phyloP scores from a whole-genome alignment of 2,888 invertebrate species.

The Heteromurus nitidus region DNA sequence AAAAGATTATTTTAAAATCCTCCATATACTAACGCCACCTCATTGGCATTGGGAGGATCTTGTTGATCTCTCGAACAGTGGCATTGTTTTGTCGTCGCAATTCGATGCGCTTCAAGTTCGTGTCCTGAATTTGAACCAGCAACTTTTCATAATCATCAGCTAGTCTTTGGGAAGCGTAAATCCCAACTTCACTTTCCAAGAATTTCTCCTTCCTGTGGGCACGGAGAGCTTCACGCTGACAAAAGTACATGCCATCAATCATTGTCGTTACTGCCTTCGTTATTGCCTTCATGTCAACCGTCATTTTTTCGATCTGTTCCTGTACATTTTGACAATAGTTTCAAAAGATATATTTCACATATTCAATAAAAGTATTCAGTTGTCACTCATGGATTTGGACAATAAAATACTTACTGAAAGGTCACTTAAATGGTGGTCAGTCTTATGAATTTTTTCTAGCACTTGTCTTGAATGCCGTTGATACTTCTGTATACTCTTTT shows the following conservation, averaged over 20 bases:
- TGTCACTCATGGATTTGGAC: too few relatives aligned
- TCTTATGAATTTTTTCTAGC: neutral
- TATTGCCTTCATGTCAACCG: neutral
- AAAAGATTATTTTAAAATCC: neutral
- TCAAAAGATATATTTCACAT: too few relatives aligned
- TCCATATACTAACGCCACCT: neutral
- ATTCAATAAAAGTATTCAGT: too few relatives aligned
- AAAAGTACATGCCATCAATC: constrained; percentile 35
- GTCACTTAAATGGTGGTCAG: neutral
- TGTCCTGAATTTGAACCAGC: neutral
- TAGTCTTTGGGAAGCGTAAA: constrained; percentile 6
- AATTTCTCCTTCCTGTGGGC: neutral
- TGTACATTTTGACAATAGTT: too few relatives aligned
- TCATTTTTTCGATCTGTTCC: neutral
- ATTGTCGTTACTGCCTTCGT: neutral
- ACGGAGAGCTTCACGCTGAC: neutral
- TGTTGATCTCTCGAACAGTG: constrained; percentile 28
- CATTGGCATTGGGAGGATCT: neutral
- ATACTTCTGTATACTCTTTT: constrained; percentile 22
- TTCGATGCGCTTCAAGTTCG: neutral
- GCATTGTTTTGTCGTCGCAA: constrained; percentile 26
- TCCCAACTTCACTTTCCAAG: constrained; percentile 16
- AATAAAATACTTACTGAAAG: neutral
- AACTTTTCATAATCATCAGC: constrained; percentile 22
- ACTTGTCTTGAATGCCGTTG: constrained; percentile 18